Conservation (phyloP, 2,113 vertebrate genomes). For the Myiagra hebetior region DNA sequence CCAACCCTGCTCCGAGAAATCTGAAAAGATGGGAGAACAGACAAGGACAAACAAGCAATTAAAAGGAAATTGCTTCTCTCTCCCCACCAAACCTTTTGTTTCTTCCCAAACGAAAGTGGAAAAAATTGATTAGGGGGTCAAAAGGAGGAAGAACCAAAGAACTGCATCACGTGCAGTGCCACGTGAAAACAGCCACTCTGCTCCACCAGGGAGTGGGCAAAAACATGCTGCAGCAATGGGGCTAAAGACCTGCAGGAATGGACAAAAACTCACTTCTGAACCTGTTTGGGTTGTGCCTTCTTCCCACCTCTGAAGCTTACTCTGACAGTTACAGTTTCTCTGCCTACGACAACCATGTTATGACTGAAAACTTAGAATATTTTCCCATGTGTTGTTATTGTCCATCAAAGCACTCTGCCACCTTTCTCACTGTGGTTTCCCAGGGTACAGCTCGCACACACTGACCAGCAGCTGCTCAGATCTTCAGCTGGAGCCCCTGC, state of each 20-base stretch:
- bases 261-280: background rate
- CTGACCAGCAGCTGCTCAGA: background rate
- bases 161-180: background rate
- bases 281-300: background rate
- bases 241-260: background rate
- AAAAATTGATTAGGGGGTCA: slow-evolving; percentile 30
- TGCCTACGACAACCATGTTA: background rate
- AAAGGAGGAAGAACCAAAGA: slow-evolving; percentile 16
- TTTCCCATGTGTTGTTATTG: background rate
- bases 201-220: background rate
- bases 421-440: background rate
- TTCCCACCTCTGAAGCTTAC: background rate
- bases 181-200: background rate
- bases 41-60: slow-evolving; percentile 43
- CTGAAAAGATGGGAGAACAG: slow-evolving; percentile 27
- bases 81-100: background rate
- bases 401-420: background rate
- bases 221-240: background rate
- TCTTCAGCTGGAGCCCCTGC: background rate
- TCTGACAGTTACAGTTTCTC: background rate
- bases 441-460: background rate
- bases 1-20: background rate
- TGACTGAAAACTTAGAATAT: background rate
- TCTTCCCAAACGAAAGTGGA: slow-evolving; percentile 16
- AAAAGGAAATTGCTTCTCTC: background rate